Evolutionary conservation across 2,113 vertebrate genomes (phyloP).

Genomic region (Indicator maculatus): DNA sequence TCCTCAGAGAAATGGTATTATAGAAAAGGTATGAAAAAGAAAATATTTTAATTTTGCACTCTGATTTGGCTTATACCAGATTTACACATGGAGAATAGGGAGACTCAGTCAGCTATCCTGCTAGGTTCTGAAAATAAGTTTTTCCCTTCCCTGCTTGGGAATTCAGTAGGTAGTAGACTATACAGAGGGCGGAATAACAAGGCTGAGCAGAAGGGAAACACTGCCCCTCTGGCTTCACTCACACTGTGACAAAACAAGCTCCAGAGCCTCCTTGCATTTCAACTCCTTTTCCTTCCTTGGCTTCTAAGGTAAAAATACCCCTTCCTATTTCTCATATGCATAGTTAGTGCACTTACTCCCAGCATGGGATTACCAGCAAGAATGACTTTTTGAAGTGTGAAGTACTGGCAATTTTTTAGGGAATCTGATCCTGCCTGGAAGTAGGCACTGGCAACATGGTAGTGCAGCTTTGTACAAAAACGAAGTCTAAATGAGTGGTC

Average conservation of each 20-base stretch:
- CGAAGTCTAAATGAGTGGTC: background rate
- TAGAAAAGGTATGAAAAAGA: conserved; percentile 8
- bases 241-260: background rate
- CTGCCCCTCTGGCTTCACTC: background rate
- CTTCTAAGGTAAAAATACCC: background rate
- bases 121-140: background rate
- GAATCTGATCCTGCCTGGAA: background rate
- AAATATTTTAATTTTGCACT: conserved; percentile 51
- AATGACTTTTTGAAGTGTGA: background rate
- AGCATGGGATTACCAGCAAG: background rate
- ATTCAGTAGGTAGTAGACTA: background rate
- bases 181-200: background rate
- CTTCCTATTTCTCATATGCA: background rate
- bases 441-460: background rate
- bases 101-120: background rate
- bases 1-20: conserved; percentile 38
- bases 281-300: background rate
- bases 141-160: background rate
- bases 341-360: background rate
- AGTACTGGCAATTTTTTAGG: background rate
- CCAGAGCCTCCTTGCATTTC: background rate
- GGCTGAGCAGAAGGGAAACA: background rate
- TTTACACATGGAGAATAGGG: background rate
- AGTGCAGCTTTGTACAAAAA: background rate
- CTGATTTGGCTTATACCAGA: conserved; percentile 37